These are phyloP conservation scores for Symphodus melops DNA, from an alignment of 2,113 vertebrate genomes.

Conservation along the genomic window DNA sequence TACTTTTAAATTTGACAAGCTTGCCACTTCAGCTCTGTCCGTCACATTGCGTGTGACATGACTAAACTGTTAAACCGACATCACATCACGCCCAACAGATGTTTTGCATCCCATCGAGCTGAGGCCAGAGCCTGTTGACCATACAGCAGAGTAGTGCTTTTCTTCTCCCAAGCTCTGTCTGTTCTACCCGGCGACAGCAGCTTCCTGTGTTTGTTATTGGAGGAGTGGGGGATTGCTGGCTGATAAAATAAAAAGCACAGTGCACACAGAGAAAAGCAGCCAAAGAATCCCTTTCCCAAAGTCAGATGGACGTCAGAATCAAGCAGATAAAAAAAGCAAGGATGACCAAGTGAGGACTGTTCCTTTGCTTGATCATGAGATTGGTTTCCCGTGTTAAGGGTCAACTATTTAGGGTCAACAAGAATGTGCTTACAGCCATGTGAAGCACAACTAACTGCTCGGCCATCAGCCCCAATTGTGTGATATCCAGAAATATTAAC, in stretches of 20 bases:
- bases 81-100: conserved; percentile 55
- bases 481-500: not conserved
- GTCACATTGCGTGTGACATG: conserved; percentile 23
- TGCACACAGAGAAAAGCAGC: conserved; percentile 29
- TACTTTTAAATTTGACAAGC: conserved; percentile 35
- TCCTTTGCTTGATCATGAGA: not conserved
- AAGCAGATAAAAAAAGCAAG: not conserved
- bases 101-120: conserved; percentile 28
- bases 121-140: conserved; percentile 25
- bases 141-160: conserved; percentile 24
- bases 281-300: conserved; percentile 20
- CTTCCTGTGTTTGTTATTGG: conserved; percentile 84
- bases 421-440: conserved; percentile 47
- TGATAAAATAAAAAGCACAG: conserved; percentile 63
- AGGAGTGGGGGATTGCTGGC: conserved; percentile 38
- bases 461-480: conserved; percentile 4
- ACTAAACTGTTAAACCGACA: conserved; percentile 42
- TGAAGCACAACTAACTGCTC: not conserved
- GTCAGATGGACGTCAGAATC: not conserved
- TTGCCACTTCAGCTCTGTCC: conserved; percentile 36
- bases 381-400: conserved; percentile 33
- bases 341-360: not conserved
- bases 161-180: conserved; percentile 47
- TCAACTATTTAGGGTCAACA: conserved; percentile 40
- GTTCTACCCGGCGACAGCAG: conserved; percentile 61